phyloP scores from a whole-genome alignment of 1,140 invertebrate species.

The Pogonomyrmex barbatus region DNA sequence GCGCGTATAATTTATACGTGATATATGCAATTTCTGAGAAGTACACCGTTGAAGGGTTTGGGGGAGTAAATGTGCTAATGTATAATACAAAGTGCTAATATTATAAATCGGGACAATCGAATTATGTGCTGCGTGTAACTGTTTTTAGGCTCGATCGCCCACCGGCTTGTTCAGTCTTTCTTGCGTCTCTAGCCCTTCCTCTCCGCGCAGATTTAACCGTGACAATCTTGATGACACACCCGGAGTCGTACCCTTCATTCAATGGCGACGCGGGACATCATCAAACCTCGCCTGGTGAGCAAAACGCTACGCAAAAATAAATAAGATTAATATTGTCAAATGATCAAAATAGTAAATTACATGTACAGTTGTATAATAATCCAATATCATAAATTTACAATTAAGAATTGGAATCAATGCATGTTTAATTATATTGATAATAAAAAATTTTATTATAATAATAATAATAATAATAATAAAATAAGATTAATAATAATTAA shows the following conservation, averaged over 20 bases:
- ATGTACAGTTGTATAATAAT: neutral
- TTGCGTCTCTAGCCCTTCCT: slow-evolving; percentile 66
- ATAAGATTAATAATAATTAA: neutral
- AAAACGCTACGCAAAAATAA: slow-evolving; percentile 87
- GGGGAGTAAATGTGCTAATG: slow-evolving; percentile 64
- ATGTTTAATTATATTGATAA: neutral
- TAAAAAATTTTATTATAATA: neutral
- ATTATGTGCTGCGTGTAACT: slow-evolving; percentile 70
- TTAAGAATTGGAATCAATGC: neutral
- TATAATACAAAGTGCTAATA: slow-evolving; percentile 74
- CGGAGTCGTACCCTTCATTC: slow-evolving; percentile 82
- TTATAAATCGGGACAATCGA: slow-evolving; percentile 70
- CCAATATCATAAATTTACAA: neutral
- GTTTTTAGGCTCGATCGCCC: slow-evolving; percentile 75
- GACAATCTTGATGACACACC: slow-evolving; percentile 49
- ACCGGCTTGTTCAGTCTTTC: slow-evolving; percentile 82
- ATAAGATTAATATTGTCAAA: neutral
- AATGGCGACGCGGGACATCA: slow-evolving; percentile 88
- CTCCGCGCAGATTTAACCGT: slow-evolving; percentile 59
- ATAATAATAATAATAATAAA: neutral
- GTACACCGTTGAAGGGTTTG: slow-evolving; percentile 72
- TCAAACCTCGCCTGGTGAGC: slow-evolving; percentile 89
- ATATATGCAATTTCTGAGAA: slow-evolving; percentile 72
- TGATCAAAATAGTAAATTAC: neutral
- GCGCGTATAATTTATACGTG: slow-evolving; percentile 68